A percentile compares a stretch with the other conserved stretches of the same genome.
These are phyloP conservation scores for Perizoma affinitatum DNA, from an alignment of 2,888 invertebrate species.

Conservation along the genomic window DNA sequence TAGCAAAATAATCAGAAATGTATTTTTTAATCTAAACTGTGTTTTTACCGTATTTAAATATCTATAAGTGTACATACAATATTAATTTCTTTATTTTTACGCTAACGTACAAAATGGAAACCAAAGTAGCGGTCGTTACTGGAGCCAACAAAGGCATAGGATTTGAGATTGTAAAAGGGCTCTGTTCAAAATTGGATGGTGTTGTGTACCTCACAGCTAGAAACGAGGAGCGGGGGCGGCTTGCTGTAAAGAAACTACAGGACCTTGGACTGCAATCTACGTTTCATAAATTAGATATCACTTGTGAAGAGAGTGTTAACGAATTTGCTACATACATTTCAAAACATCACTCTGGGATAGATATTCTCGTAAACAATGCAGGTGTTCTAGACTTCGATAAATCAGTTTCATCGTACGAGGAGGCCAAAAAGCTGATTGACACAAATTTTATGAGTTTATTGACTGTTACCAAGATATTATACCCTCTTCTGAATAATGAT, in stretches of 20 bases:
- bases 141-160: conserved; percentile 78
- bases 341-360: conserved; percentile 86
- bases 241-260: conserved; percentile 85
- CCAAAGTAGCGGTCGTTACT: conserved; percentile 81
- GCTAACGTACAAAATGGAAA: conserved; percentile 73
- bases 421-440: conserved; percentile 88
- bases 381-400: conserved; percentile 87
- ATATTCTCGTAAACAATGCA: conserved; percentile 91
- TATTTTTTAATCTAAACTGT: conserved; percentile 35
- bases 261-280: conserved; percentile 82
- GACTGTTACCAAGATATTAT: conserved; percentile 86
- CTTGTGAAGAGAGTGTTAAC: conserved; percentile 84
- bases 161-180: conserved; percentile 78
- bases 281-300: conserved; percentile 89
- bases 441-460: conserved; percentile 89
- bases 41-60: conserved; percentile 34
- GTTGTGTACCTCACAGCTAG: conserved; percentile 89
- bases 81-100: conserved; percentile 24
- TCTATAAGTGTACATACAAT: conserved; percentile 32
- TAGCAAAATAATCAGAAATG: conserved; percentile 29
- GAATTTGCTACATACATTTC: conserved; percentile 84
- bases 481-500: conserved; percentile 87
- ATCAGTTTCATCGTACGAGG: conserved; percentile 86
- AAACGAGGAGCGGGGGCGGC: conserved; percentile 84
- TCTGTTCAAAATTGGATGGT: conserved; percentile 88